Base-by-base conservation (phyloP, 2,113 vertebrate species). In the Vulpes ferrilata region DNA sequence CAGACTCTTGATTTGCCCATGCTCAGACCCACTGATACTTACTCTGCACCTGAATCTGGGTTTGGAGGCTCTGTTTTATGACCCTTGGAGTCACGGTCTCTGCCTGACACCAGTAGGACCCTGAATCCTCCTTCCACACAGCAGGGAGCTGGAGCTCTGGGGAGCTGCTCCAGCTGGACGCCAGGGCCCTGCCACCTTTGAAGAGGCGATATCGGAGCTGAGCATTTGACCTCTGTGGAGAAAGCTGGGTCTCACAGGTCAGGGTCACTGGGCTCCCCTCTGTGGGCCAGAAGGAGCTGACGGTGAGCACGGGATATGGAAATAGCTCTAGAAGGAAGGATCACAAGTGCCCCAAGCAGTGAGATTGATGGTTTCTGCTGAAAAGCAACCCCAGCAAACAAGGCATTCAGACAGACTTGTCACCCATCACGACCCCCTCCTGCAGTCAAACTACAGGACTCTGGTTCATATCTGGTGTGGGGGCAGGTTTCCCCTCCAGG, bases 151-250 rank as follows among this genome's bases (percentile, higher is more conserved):
- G 51, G 81, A 87, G 38, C 59, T 88, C 74, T 55, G 86, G 38
- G 25, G 59, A 65, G 30, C 3, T 76, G 48, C 62, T 65, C 48
- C 62, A 86, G 11, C 82, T 20, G 43, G 82, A 48, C 8, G 32
- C 59, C 23, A 87, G 67, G 35, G 7, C n/a, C 8, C 55, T 55
- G 12, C 38, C 32, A 0, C 78, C 82, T 83, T 43, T 93, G 82
- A 95, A 93, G 81, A 97, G 93, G 59, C 73, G 43, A 76, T 85
- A 93, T 19, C 3, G n/a, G 51, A 93, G 76, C 27, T 76, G 38
- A 25, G 35, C 17, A 8, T 27, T 5, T 6, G 27, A 19, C 9
- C 16, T 97, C 73, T 55, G 23, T 13, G 53, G 92, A 88, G n/a
- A n/a, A 2, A 30, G 59, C 59, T 0, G 5, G 2, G 87, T 93